These are phyloP conservation scores for Anabas testudineus DNA, from an alignment of 2,797 vertebrate species.

Conservation along the genomic window DNA sequence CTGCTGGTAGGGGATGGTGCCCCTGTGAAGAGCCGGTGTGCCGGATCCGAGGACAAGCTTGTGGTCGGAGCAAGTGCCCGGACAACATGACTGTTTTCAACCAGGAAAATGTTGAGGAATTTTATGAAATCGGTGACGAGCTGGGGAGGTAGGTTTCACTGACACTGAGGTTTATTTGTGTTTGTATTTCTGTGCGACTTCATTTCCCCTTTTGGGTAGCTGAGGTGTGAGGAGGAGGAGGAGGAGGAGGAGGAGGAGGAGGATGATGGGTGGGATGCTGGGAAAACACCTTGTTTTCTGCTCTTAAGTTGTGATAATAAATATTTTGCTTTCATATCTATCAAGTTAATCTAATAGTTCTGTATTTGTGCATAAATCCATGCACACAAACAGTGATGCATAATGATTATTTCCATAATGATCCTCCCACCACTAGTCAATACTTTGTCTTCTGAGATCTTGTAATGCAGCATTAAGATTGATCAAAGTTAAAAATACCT, in stretches of 20 bases:
- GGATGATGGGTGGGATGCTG: neutral
- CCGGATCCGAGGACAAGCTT: conserved; percentile 43
- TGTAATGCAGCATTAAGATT: too few species aligned
- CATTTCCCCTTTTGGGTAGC: conserved; percentile 29
- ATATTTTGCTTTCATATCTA: neutral
- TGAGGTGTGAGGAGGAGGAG: neutral
- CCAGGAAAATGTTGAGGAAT: conserved; percentile 93
- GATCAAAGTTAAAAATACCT: too few species aligned
- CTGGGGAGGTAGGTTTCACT: conserved; percentile 89
- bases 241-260: neutral
- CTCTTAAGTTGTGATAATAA: neutral
- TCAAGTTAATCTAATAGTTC: too few species aligned
- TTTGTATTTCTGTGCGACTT: neutral
- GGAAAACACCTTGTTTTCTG: neutral
- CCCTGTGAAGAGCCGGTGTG: conserved; percentile 60
- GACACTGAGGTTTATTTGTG: accelerated
- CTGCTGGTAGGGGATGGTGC: conserved; percentile 70
- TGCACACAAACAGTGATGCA: neutral
- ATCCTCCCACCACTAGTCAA: too few species aligned
- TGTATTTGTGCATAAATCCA: neutral
- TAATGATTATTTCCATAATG: too few species aligned
- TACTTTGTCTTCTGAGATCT: too few species aligned
- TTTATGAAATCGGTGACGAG: conserved; percentile 93
- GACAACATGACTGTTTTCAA: conserved; percentile 92
- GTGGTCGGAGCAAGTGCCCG: conserved; percentile 61